phyloP scores from a whole-genome alignment of 2,888 invertebrate genomes.

The Maniola hyperantus region DNA sequence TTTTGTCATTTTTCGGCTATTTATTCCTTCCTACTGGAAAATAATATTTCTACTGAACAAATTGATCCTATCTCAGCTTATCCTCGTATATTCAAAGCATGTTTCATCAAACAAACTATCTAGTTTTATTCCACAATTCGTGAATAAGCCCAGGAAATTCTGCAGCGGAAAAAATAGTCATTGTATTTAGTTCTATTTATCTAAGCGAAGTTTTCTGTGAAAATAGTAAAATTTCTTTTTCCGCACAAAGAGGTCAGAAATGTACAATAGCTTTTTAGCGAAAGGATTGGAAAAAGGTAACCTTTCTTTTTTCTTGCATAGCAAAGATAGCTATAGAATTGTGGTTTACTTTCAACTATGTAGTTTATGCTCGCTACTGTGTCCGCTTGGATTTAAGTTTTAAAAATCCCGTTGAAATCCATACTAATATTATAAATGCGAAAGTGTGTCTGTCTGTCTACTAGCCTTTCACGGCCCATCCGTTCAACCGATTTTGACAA shows the following conservation, averaged over 20 bases:
- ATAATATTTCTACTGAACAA: neutral
- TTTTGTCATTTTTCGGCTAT: neutral
- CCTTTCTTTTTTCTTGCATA: conserved; percentile 2
- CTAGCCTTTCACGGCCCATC: too few species aligned
- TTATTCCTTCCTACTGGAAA: neutral
- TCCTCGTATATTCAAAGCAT: neutral
- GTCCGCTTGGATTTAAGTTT: too few species aligned
- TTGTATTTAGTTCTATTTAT: conserved; percentile 17
- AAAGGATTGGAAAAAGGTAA: conserved; percentile 20
- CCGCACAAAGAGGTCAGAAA: conserved; percentile 17
- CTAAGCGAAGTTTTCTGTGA: conserved; percentile 12
- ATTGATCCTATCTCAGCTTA: conserved; percentile 1
- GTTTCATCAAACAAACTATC: conserved; percentile 5
- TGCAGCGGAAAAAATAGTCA: conserved; percentile 6
- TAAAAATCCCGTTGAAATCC: too few species aligned
- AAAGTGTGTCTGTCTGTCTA: too few species aligned
- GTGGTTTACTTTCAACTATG: conserved; percentile 14
- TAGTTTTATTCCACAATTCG: conserved; percentile 6
- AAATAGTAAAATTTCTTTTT: conserved; percentile 17
- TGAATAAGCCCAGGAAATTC: neutral
- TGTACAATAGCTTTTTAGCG: conserved; percentile 17
- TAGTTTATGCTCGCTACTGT: neutral
- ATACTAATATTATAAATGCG: too few species aligned
- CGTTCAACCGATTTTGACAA: too few species aligned
- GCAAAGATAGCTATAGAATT: conserved; percentile 2